These are phyloP conservation scores for Vannuccia rotundouncinata DNA, from an alignment of 2,888 invertebrate genomes.

Conservation along the genomic window DNA sequence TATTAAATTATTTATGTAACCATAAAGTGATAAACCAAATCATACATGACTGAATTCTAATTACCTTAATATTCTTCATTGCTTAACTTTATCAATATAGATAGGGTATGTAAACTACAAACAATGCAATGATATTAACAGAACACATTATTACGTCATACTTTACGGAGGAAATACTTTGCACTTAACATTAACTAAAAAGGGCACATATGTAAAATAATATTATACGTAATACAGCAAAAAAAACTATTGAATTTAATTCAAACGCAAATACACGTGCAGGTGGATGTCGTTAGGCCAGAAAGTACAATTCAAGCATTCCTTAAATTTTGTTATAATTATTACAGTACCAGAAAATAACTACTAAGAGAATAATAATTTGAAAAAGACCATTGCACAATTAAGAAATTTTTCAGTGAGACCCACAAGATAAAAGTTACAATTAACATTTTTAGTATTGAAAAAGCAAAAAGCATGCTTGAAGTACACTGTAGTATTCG, in stretches of 20 bases:
- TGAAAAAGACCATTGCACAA: not conserved
- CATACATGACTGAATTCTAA: not conserved
- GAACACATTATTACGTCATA: not conserved
- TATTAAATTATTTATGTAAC: not conserved
- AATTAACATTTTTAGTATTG: too few species aligned
- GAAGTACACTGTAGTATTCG: not conserved
- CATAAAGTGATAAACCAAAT: not conserved
- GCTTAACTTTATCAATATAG: not conserved
- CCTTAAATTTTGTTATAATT: not conserved
- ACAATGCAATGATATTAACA: not conserved
- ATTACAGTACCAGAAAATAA: too few species aligned
- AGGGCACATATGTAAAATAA: not conserved
- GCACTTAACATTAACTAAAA: not conserved
- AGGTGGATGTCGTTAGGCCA: not conserved
- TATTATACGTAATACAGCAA: not conserved
- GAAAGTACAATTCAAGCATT: not conserved
- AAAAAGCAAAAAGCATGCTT: not conserved
- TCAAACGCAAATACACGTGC: not conserved
- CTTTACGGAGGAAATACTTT: not conserved
- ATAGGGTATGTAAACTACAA: not conserved
- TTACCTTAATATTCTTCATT: not conserved
- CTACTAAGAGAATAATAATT: too few species aligned
- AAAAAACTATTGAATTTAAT: not conserved
- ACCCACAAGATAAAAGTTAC: too few species aligned
- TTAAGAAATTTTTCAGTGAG: too few species aligned